Evolutionary conservation across 2,888 invertebrate species (phyloP).

Genomic region (Ametastegia equiseti): DNA sequence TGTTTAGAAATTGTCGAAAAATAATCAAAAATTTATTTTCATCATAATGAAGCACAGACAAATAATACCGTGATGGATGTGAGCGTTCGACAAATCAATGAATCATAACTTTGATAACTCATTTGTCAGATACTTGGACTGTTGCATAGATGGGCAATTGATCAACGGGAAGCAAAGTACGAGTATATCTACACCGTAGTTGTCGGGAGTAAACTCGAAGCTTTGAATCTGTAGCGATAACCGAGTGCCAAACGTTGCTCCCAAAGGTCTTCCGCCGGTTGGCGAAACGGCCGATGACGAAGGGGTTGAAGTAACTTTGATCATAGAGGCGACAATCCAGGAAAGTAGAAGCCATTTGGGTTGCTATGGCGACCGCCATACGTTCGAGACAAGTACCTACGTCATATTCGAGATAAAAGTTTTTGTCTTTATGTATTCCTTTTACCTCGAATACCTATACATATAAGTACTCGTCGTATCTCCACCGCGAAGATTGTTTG

Average conservation of each 20-base stretch:
- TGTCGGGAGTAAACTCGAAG: background rate
- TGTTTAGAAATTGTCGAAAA: too few species aligned
- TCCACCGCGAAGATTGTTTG: background rate
- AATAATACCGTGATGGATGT: background rate
- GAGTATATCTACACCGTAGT: background rate
- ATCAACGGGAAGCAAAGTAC: background rate
- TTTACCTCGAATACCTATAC: background rate
- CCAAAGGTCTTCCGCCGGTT: constrained; percentile 1
- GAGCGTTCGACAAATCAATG: background rate
- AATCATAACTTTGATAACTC: background rate
- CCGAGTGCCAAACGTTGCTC: constrained; percentile 22
- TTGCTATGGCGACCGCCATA: constrained; percentile 12
- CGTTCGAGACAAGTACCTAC: constrained; percentile 15
- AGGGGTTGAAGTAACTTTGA: constrained; percentile 16
- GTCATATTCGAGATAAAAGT: constrained; percentile 7
- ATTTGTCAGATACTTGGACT: background rate
- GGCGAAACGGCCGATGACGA: background rate
- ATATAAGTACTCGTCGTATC: too few species aligned
- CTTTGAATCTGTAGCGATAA: background rate
- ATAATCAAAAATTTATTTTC: too few species aligned
- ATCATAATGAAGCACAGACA: too few species aligned
- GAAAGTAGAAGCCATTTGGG: background rate
- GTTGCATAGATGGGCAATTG: background rate
- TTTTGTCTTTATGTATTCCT: constrained; percentile 2
- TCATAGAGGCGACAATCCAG: constrained; percentile 10